phyloP scores from a whole-genome alignment of 2,888 invertebrate species.

The Ischnus inquisitorius region DNA sequence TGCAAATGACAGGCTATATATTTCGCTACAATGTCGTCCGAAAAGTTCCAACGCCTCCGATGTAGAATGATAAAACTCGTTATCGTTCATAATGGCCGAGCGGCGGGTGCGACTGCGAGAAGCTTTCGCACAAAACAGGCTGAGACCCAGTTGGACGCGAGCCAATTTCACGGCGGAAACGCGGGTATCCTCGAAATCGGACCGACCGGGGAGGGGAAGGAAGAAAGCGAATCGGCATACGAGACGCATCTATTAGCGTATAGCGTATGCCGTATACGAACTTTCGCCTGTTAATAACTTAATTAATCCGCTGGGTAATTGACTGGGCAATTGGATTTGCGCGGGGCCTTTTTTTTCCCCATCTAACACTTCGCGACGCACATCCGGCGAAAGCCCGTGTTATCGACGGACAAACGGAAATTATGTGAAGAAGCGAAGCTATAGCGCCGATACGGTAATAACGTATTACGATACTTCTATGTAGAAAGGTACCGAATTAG shows the following conservation, averaged over 20 bases:
- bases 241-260: slow-evolving; percentile 38
- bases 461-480: slow-evolving; percentile 40
- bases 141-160: slow-evolving; percentile 61
- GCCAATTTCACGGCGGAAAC: slow-evolving; percentile 65
- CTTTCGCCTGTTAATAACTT: slow-evolving; percentile 65
- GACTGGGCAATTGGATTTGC: slow-evolving; percentile 35
- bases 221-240: slow-evolving; percentile 65
- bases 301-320: slow-evolving; percentile 63
- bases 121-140: slow-evolving; percentile 36
- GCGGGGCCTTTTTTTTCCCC: neutral
- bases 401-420: slow-evolving; percentile 38
- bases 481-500: slow-evolving; percentile 63
- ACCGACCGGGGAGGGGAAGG: slow-evolving; percentile 34
- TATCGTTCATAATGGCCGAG: slow-evolving; percentile 41
- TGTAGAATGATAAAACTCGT: slow-evolving; percentile 43
- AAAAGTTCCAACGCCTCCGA: neutral
- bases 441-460: slow-evolving; percentile 40
- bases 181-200: slow-evolving; percentile 60
- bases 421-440: slow-evolving; percentile 31
- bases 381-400: slow-evolving; percentile 53
- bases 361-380: neutral
- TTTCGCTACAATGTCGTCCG: neutral
- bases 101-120: neutral
- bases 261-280: slow-evolving; percentile 18
- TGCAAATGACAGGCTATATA: neutral